phyloP scores from a whole-genome alignment of 2,113 vertebrate genomes.

The Serilophus lunatus region DNA sequence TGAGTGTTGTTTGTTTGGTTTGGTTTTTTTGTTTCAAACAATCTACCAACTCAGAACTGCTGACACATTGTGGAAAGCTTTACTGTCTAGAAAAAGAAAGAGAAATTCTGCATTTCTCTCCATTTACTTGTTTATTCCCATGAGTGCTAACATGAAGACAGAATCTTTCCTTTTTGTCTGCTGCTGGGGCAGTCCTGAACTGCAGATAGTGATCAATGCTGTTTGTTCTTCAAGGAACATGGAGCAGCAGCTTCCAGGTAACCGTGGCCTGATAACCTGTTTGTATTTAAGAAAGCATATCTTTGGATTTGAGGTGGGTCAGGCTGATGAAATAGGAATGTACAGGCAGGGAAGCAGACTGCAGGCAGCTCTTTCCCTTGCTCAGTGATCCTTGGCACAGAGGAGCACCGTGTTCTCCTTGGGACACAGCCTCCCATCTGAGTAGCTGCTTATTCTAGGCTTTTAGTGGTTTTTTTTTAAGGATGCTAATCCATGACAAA shows the following conservation, averaged over 20 bases:
- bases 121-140: not conserved
- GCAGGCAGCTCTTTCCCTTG: not conserved
- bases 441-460: not conserved
- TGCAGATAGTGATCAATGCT: not conserved
- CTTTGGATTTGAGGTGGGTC: accelerated
- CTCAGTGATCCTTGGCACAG: not conserved
- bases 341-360: not conserved
- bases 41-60: not conserved
- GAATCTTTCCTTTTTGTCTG: not conserved
- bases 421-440: not conserved
- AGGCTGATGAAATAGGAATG: not conserved
- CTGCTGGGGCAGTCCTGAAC: not conserved
- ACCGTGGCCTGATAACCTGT: not conserved
- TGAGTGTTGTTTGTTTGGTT: no score
- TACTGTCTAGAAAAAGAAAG: not conserved
- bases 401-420: not conserved
- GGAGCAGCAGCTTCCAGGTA: not conserved
- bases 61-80: not conserved
- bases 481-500: not conserved
- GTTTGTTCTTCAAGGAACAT: not conserved
- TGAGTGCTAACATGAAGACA: not conserved
- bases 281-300: accelerated
- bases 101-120: not conserved
- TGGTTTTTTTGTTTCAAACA: not conserved
- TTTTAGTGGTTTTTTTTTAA: not conserved